Base-by-base conservation (phyloP, 2,888 invertebrate species). In the Craniophora ligustri region DNA sequence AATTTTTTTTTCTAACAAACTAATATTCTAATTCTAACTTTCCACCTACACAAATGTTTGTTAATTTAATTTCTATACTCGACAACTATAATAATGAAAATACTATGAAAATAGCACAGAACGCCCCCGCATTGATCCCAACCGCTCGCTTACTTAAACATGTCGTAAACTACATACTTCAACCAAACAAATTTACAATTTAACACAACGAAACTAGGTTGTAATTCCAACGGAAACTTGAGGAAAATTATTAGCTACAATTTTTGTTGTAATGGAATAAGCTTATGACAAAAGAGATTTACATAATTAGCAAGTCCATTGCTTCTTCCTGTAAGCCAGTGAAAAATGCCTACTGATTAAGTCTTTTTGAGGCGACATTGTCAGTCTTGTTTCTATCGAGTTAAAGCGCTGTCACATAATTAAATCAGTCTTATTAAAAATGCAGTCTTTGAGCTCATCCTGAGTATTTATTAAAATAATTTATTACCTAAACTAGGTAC, bases 211-310 rank as follows among this genome's bases (percentile, higher is more conserved):
- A 39, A 21, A 56, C 70, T 63, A 41, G 44, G 60, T 41, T 51
- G 47, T 55, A 51, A 48, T 39, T 58, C 34, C 47, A 42, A 36
- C 28, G 39, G 53, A 51, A 59, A 53, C 40, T 41, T 42, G 45
- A 44, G 40, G 50, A 66, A 54, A 68, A 55, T 61, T 66, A 64
- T 61, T 50, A 49, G 58, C 49, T 63, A 64, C 60, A 75, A 63
- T 71, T 70, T 75, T 74, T 73, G 59, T 48, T 50, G 30, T 78
- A 79, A 76, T 72, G 63, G 66, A 73, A 78, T 78, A 76, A 80
- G 69, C 78, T 71, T 56, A 67, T 65, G 70, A 76, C 76, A 76
- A 78, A 81, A 61, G 60, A 69, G 72, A 82, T 82, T 79, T 78
- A 42, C 76, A 80, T 82, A 82, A 82, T 82, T 79, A 78, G 75